A percentile compares a stretch with the other conserved stretches of the same genome.
Evolutionary conservation across 2,113 vertebrate species (phyloP).

Genomic region (Mormoops blainvillei): DNA sequence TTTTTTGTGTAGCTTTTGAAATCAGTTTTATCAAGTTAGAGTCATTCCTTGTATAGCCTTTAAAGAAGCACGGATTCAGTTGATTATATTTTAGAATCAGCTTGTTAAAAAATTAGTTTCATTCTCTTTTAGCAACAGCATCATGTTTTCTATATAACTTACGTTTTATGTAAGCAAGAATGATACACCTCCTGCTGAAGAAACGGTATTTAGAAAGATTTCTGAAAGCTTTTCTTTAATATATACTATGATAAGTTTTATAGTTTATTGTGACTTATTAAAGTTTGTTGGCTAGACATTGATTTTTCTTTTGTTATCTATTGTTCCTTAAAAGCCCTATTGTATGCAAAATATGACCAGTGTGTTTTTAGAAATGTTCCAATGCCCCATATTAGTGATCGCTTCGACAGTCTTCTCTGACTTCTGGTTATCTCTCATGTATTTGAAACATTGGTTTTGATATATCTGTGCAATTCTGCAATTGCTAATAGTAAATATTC

Average conservation of each 20-base stretch:
- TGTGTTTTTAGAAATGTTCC: not conserved
- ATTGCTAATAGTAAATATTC: not conserved
- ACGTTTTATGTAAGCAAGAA: not conserved
- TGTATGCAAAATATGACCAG: not conserved
- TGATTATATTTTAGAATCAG: not conserved
- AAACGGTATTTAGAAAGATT: not conserved
- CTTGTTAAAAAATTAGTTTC: not conserved
- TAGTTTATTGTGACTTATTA: not conserved
- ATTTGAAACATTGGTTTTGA: not conserved
- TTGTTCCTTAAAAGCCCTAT: not conserved
- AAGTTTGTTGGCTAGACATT: not conserved
- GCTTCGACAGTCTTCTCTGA: not conserved
- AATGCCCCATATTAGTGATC: not conserved
- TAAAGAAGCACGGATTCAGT: not conserved
- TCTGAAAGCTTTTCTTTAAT: not conserved
- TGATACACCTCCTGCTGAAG: not conserved
- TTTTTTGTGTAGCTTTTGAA: not conserved
- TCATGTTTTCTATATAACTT: not conserved
- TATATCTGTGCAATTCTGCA: not conserved
- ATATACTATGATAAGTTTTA: not conserved
- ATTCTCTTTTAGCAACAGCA: not conserved
- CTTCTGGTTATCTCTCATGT: not conserved
- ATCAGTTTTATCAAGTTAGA: not conserved
- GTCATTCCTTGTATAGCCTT: not conserved
- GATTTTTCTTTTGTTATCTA: not conserved